Evolutionary conservation across 2,888 invertebrate species (phyloP).

Genomic region (Phoenoteleia sp.): DNA sequence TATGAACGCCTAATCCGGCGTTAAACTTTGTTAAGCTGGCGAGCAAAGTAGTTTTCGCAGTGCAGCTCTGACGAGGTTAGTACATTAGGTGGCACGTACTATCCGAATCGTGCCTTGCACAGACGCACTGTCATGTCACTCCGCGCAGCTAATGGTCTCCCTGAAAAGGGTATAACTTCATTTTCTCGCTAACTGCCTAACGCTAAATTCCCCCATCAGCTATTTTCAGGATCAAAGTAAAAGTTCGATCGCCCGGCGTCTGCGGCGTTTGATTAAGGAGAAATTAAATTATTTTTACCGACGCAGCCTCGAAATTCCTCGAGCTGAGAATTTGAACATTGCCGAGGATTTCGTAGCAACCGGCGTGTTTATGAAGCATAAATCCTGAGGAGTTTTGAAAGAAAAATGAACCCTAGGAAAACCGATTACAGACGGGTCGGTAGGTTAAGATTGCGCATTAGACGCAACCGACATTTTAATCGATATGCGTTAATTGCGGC

Average conservation of each 20-base stretch:
- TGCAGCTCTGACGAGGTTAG: constrained; percentile 52
- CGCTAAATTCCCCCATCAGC: constrained; percentile 24
- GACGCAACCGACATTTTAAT: constrained; percentile 51
- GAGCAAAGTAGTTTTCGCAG: constrained; percentile 61
- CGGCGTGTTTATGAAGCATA: constrained; percentile 1
- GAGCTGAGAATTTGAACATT: neutral
- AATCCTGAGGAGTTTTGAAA: neutral
- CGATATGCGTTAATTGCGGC: constrained; percentile 62
- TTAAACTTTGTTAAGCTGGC: constrained; percentile 76
- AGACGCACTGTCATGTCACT: constrained; percentile 49
- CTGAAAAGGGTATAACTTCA: constrained; percentile 59
- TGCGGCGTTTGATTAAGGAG: neutral
- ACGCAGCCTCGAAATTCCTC: neutral
- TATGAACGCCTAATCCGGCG: constrained; percentile 74
- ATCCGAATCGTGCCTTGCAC: constrained; percentile 25
- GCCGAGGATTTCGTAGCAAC: neutral
- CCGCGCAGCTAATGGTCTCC: constrained; percentile 47
- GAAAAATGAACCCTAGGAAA: constrained; percentile 18
- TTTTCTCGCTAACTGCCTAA: constrained; percentile 27
- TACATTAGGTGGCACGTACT: constrained; percentile 70
- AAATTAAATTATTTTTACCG: neutral
- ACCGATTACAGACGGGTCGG: constrained; percentile 23
- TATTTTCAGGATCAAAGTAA: constrained; percentile 19
- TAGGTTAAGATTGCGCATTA: constrained; percentile 37
- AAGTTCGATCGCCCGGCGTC: constrained; percentile 3